Evolutionary conservation across 2,113 vertebrate genomes (phyloP).

Genomic region (Lagenorhynchus albirostris): DNA sequence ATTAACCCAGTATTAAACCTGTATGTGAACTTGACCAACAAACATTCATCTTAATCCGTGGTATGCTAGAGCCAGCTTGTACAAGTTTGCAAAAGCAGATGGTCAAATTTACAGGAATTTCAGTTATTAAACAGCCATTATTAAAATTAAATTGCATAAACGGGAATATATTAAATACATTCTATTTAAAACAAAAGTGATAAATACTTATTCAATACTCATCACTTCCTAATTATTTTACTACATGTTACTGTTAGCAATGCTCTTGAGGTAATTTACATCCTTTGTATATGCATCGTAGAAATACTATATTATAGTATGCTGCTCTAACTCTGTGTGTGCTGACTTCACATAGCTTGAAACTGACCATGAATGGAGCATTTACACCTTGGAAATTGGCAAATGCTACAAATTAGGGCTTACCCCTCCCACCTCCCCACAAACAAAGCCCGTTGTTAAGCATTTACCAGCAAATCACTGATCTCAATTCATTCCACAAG

Average conservation of each 20-base stretch:
- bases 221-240: not conserved
- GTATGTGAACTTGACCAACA: constrained; percentile 24
- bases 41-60: not conserved
- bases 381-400: not conserved
- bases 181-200: not conserved
- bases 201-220: not conserved
- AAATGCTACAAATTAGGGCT: not conserved
- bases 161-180: not conserved
- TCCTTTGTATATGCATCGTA: not conserved
- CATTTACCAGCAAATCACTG: not conserved
- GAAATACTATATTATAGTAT: not conserved
- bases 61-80: not conserved
- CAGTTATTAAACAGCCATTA: not conserved
- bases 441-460: not conserved
- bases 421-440: no score
- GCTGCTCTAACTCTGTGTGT: not conserved
- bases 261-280: not conserved
- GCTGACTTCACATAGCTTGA: not conserved
- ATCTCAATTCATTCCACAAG: not conserved
- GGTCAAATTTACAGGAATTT: not conserved
- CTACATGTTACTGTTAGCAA: not conserved
- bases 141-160: constrained; percentile 7
- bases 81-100: not conserved
- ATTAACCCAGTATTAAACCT: not conserved
- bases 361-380: not conserved